Evolutionary conservation across 2,888 invertebrate genomes (phyloP).

Genomic region (Panzeria rudis): DNA sequence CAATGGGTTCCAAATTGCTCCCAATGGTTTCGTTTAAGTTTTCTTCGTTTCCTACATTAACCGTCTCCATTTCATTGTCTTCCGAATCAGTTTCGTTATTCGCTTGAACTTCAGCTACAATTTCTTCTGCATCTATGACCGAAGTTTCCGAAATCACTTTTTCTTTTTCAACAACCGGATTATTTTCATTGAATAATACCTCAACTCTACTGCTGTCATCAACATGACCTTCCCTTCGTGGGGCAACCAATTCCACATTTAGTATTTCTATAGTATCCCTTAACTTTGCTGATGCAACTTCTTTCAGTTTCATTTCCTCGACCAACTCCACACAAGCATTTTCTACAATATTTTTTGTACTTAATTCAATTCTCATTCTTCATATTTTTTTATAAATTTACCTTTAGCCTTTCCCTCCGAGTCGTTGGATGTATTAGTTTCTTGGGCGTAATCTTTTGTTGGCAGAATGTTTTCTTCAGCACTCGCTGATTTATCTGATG

Average conservation of each 20-base stretch:
- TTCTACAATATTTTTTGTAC: background rate
- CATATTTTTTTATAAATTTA: background rate
- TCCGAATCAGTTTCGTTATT: background rate
- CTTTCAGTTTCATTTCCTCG: background rate
- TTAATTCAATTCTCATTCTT: background rate
- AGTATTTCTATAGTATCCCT: slow-evolving; percentile 49
- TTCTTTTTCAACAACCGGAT: background rate
- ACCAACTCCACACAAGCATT: background rate
- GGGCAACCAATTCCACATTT: slow-evolving; percentile 29
- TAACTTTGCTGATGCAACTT: background rate
- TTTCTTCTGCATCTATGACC: background rate
- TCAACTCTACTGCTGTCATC: background rate
- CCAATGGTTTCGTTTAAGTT: background rate
- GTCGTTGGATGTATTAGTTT: background rate
- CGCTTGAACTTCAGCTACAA: background rate
- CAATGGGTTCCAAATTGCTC: background rate
- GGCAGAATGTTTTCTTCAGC: background rate
- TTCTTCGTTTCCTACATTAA: background rate
- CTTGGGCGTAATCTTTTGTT: no score
- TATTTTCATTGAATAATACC: background rate
- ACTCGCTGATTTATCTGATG: background rate
- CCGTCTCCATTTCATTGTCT: background rate
- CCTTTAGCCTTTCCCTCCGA: background rate
- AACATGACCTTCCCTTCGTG: background rate
- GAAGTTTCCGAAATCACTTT: background rate